Evolutionary conservation across 1,140 invertebrate species (phyloP).

Genomic region (Drosophila auraria): DNA sequence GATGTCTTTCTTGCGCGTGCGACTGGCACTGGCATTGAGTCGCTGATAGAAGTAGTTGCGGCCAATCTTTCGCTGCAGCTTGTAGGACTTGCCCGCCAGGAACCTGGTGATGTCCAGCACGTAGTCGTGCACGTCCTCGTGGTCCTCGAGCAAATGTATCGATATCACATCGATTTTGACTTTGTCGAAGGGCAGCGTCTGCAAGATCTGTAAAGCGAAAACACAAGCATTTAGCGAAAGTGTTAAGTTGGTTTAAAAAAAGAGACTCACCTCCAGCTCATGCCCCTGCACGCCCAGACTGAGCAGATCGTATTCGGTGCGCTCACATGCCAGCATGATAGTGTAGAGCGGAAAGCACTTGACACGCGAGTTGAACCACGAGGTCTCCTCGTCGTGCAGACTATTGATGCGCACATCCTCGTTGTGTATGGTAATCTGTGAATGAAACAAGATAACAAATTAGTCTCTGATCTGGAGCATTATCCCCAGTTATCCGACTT

Average conservation of each 20-base stretch:
- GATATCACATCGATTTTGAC: conserved; percentile 86
- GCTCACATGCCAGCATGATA: conserved; percentile 91
- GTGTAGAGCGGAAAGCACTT: conserved; percentile 94
- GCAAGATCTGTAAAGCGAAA: conserved; percentile 83
- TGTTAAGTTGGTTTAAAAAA: background rate
- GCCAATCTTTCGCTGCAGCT: conserved; percentile 78
- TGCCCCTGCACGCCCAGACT: conserved; percentile 89
- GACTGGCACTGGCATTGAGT: conserved; percentile 70
- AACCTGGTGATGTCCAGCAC: conserved; percentile 82
- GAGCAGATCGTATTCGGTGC: conserved; percentile 89
- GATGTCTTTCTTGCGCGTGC: conserved; percentile 84
- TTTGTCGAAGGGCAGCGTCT: conserved; percentile 86
- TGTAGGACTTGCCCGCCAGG: conserved; percentile 80
- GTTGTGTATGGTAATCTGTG: conserved; percentile 88
- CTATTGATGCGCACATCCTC: conserved; percentile 87
- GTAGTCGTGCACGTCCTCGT: conserved; percentile 76
- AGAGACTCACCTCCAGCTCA: conserved; percentile 86
- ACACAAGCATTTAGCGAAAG: conserved; percentile 29
- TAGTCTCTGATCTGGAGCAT: background rate
- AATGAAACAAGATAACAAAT: background rate
- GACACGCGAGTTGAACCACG: conserved; percentile 87
- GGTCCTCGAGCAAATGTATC: conserved; percentile 83
- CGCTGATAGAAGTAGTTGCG: conserved; percentile 84
- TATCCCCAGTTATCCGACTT: conserved; percentile 28
- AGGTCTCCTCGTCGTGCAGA: conserved; percentile 86